Base-by-base conservation (phyloP, 2,113 vertebrate genomes). In the Chlorodrepanis virens region DNA sequence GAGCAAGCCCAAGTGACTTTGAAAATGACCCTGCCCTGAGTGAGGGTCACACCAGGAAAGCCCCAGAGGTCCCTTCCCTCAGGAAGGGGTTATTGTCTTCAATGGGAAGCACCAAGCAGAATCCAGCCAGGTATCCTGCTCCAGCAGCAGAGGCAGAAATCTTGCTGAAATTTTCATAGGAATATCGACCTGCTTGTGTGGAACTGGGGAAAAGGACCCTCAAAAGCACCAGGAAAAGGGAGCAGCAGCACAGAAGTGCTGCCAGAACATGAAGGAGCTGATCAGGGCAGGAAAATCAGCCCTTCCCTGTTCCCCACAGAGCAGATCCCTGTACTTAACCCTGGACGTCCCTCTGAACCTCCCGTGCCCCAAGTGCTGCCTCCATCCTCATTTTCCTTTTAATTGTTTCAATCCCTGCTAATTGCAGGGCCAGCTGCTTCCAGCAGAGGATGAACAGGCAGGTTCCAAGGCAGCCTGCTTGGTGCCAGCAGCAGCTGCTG, bases 401-500 rank as follows among this genome's bases (percentile, higher is more conserved):
- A 89, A 74, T 92, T 85, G 71, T 27, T 89, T 31, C 40, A 71
- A 83, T 84, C 40, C 25, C 52, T 56, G 39, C 19, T 95, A 93
- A 93, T 89, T 81, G 80, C 60, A 60, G 72, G 49, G 72, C 56
- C 83, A 92, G 84, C 80, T 94, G 83, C 83, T 96, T 87, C 50
- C 72, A 92, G 80, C 83, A 54, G 71, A 92, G 64, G 52, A 59
- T 76, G 70, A 90, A 12, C 61, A 85, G 78, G 40, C 74, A 65
- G 25, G 19, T 61, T 82, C 81, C 85, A 52, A 65, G 57, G 82
- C 82, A 71, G 37, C 20, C 22, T 75, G 67, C 14, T 2, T 23
- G 40, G 49, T 95, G 87, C 88, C 95, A 90, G 78, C 81, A 94
- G 70, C 70, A 87, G 78, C 92, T 95, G 94, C 79, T 85, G 93